Evolutionary conservation across 2,888 invertebrate species (phyloP), one percentile per base, ranked within the genome.

Genomic region (Lasioglossum pauxillum): DNA sequence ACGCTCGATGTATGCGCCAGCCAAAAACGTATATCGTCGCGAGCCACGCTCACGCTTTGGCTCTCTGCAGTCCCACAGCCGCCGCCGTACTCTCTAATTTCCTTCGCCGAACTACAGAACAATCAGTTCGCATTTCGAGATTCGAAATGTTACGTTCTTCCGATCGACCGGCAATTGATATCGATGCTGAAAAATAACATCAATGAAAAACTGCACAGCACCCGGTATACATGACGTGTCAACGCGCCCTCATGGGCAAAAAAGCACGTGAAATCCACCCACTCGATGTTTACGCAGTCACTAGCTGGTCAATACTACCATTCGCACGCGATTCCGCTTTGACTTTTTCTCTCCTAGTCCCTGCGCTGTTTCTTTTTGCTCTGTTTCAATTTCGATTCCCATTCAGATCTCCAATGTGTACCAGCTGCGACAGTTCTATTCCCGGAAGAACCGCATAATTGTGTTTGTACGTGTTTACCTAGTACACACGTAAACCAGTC

Each of bases 261-360:
- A 79, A 41, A 79, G 44, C 49, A 53, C 75, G 35, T 69, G 53
- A 87, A 78, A 81, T 85, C 78, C 72, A 69, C 57, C 75, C 73
- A 57, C 82, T 64, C 31, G 53, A 82, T 85, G 80, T 84, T 85
- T 86, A 76, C 82, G 31, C 78, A 60, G 74, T 35, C 60, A 41
- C 35, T 78, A 31, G 49, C 83, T 80, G 83, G 80, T 80, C 80
- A 77, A 84, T 84, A 80, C 83, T 31, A 53, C 64, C 49, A 71
- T 23, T 64, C 74, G 80, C 78, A 73, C 82, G 82, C 82, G 72
- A 81, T 78, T 67, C 69, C 27, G 38, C 27, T 72, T 73, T 23
- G 57, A 64, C 67, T 53, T 64, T 46, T 46, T 31, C 27, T 27
- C 76, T 76, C 19, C 19, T 12, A 8, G 1, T 41, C 14, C 35